Conservation (phyloP, 92 coral and sea anemone species). For the Siderastrea radians region DNA sequence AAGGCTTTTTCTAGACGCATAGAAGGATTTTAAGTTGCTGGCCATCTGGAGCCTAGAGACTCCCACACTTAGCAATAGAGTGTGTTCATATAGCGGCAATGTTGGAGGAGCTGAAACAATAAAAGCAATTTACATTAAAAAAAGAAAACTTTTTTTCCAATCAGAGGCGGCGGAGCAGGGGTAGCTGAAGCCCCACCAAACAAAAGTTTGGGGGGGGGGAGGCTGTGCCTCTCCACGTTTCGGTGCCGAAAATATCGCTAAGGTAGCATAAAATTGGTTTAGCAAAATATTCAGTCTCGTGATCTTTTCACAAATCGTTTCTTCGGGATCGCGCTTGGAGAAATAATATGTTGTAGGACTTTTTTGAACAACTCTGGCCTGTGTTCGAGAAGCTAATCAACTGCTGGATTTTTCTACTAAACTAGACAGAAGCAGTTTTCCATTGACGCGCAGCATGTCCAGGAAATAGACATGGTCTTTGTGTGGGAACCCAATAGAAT, state of each 20-base stretch:
- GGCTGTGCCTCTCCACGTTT: background rate
- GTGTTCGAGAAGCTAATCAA: background rate
- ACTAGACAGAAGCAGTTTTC: background rate
- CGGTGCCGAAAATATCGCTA: background rate
- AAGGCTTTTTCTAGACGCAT: too few relatives aligned
- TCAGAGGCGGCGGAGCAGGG: background rate
- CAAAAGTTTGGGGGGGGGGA: background rate
- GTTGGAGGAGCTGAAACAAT: too few relatives aligned
- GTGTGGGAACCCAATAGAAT: conserved; percentile 2
- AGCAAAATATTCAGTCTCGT: background rate
- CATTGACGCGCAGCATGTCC: background rate
- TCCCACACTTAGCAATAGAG: too few relatives aligned
- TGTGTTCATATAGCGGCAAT: too few relatives aligned
- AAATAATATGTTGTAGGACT: background rate
- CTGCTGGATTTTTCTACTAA: background rate
- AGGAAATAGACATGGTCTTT: background rate
- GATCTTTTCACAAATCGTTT: conserved; percentile 13
- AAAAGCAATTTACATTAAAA: too few relatives aligned
- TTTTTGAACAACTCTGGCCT: background rate
- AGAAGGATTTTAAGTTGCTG: too few relatives aligned
- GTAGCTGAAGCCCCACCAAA: background rate
- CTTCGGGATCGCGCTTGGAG: conserved; percentile 1
- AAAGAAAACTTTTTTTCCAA: too few relatives aligned
- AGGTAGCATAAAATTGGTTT: background rate
- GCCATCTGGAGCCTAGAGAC: too few relatives aligned